phyloP scores from a whole-genome alignment of 2,888 invertebrate species.

The Drosophila recens region DNA sequence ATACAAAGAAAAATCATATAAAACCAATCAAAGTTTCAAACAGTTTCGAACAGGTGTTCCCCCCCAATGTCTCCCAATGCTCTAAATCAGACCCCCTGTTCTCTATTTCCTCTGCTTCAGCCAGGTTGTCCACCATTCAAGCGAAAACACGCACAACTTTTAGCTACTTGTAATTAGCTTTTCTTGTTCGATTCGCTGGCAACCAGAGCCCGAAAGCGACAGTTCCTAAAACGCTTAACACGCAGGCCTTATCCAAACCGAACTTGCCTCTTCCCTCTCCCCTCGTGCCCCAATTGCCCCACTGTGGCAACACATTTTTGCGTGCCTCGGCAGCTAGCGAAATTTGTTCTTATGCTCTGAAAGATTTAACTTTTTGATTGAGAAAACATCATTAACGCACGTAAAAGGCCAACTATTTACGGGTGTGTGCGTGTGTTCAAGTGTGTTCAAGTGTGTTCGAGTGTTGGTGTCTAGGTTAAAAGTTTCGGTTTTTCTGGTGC shows the following conservation, averaged over 20 bases:
- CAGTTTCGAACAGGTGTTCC: slow-evolving; percentile 72
- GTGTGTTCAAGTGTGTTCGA: slow-evolving; percentile 19
- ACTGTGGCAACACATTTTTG: slow-evolving; percentile 60
- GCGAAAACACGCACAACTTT: slow-evolving; percentile 76
- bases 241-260: slow-evolving; percentile 48
- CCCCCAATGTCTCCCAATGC: slow-evolving; percentile 2
- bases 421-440: slow-evolving; percentile 25
- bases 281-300: neutral
- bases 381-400: slow-evolving; percentile 83
- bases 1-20: slow-evolving; percentile 46
- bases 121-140: slow-evolving; percentile 52
- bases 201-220: slow-evolving; percentile 52
- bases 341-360: slow-evolving; percentile 68
- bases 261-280: neutral
- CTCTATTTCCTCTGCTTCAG: neutral
- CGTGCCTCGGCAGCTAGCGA: slow-evolving; percentile 63
- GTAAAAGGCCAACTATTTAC: slow-evolving; percentile 78
- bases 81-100: slow-evolving; percentile 27
- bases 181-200: slow-evolving; percentile 78
- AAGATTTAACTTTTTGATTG: slow-evolving; percentile 83
- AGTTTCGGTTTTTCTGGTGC: slow-evolving; percentile 74
- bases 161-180: slow-evolving; percentile 80
- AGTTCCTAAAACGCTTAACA: slow-evolving; percentile 67
- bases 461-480: slow-evolving; percentile 67
- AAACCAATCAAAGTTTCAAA: slow-evolving; percentile 78